Conservation (phyloP, 2,888 invertebrate genomes). For the Epirrhoe tristata region DNA sequence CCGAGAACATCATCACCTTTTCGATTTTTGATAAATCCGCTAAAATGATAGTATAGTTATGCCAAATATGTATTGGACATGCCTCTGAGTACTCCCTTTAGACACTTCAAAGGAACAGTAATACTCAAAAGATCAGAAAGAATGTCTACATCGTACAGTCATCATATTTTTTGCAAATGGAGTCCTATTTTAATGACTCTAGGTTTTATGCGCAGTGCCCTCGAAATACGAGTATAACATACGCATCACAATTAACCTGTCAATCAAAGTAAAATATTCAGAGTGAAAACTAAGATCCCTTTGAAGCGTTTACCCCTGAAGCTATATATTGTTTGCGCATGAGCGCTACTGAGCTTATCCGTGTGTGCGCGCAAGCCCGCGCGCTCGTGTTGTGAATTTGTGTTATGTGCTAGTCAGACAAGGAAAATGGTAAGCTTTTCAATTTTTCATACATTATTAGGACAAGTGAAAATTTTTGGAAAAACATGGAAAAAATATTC, state of each 20-base stretch:
- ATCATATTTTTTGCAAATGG: no score
- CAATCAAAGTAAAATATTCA: background rate
- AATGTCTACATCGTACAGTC: no score
- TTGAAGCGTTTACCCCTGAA: conserved; percentile 40
- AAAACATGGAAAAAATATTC: background rate
- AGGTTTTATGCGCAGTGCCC: no score
- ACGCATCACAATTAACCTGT: background rate
- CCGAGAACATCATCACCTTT: no score
- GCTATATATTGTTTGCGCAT: conserved; percentile 61
- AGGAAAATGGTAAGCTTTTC: conserved; percentile 60
- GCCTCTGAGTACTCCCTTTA: no score
- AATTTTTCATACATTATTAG: conserved; percentile 16
- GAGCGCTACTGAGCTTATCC: conserved; percentile 54
- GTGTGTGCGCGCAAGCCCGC: conserved; percentile 54
- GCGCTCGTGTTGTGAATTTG: conserved; percentile 55
- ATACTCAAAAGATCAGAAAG: no score
- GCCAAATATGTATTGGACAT: no score
- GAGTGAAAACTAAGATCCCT: conserved; percentile 1
- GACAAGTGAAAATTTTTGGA: conserved; percentile 2
- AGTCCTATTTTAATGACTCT: no score
- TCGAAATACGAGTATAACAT: background rate
- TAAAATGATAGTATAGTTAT: no score
- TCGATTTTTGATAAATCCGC: no score
- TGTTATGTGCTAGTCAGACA: conserved; percentile 58
- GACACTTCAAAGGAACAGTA: no score